Conservation (phyloP, 2,113 vertebrate species). For the Amblyopsis rosae region DNA sequence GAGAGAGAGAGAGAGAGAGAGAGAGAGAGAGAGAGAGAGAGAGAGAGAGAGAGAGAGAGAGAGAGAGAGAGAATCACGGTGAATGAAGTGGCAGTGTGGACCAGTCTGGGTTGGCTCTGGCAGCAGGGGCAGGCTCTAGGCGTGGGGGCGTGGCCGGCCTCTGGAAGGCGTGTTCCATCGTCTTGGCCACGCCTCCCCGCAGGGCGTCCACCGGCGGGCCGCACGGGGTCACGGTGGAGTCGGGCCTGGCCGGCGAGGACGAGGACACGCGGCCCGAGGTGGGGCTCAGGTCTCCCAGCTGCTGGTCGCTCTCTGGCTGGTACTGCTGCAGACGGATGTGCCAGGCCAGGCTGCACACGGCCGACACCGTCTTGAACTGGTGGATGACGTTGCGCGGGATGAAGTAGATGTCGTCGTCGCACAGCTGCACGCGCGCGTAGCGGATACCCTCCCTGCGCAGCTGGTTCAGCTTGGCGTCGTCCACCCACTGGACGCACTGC, state of each 20-base stretch:
- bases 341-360: conserved; percentile 97
- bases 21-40: too few species aligned
- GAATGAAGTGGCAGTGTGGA: conserved; percentile 5
- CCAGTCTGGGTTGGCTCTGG: conserved; percentile 22
- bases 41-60: neutral
- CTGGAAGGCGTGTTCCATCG: conserved; percentile 68
- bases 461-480: conserved; percentile 98
- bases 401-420: conserved; percentile 98
- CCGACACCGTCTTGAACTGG: conserved; percentile 98
- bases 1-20: too few species aligned
- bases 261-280: conserved; percentile 49
- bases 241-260: conserved; percentile 59
- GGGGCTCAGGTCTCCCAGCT: conserved; percentile 59
- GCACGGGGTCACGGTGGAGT: conserved; percentile 74
- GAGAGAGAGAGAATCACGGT: neutral
- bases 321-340: conserved; percentile 95
- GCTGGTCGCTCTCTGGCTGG: conserved; percentile 72
- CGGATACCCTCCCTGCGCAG: conserved; percentile 95
- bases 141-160: conserved; percentile 71
- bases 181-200: conserved; percentile 56
- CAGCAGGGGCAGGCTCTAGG: conserved; percentile 35
- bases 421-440: conserved; percentile 90
- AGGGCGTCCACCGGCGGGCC: conserved; percentile 75
- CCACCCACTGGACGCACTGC: conserved; percentile 98
- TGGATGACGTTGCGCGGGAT: conserved; percentile 98